Evolutionary conservation across 2,888 invertebrate species (phyloP), one percentile per base, ranked within the genome.

Genomic region (Aleiodes alternator): DNA sequence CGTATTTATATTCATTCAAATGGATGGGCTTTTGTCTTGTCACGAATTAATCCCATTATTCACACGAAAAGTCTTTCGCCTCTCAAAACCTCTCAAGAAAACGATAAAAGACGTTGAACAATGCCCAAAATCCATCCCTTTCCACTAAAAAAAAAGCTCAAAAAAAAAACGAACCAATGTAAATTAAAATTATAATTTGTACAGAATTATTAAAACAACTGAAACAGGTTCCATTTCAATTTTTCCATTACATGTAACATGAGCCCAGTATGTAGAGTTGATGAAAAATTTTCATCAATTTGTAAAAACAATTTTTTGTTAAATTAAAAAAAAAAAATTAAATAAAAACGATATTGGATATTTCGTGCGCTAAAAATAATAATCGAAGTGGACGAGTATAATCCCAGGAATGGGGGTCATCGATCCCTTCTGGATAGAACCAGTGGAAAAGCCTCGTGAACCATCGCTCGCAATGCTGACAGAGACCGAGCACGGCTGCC

Each of bases 1-100:
- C 43, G 82, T 82, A 82, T 84, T 84, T 84, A 81, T 82, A 71
- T 72, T 55, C 69, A 61, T 43, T n/a, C 43, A 64, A 64, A 43
- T 48, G 14, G 61, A 38, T 43, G 43, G n/a, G 38, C 57, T 57
- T 57, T 57, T 57, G 57, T 57, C 31, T 57, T 57, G 1, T 38
- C 48, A 6, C 64, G 43, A 64, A 64, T 43, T 64, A 64, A 64
- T 64, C 64, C 64, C 14, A 48, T 64, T 64, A 64, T 64, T 64
- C 64, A 64, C 48, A 23, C 43, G 48, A 64, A 43, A 64, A 43
- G 7, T 43, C 43, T 43, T 38, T 5, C 38, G 8, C 3, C 38
- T 38, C 38, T 8, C 38, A 23, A 38, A 38, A 38, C 38, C 8
- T 38, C 38, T 43, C 11, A 43, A 43, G 43, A 43, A 43, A 43